These are phyloP conservation scores for Entosphenus tridentatus DNA, from an alignment of 2,113 vertebrate species.

Conservation along the genomic window DNA sequence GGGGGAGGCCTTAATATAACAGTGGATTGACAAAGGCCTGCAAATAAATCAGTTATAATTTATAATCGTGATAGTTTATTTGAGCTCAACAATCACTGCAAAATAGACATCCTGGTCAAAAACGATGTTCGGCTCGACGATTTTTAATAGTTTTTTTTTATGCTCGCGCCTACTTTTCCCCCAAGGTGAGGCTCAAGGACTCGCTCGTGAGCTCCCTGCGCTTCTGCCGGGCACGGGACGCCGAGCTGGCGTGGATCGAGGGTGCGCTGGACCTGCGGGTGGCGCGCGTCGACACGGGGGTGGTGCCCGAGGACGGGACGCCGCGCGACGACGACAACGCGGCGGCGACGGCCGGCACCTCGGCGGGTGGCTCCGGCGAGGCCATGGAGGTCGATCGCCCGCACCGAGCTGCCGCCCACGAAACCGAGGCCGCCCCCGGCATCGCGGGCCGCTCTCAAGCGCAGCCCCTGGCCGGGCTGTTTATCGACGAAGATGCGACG, in stretches of 20 bases:
- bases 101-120: too few species aligned
- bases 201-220: constrained; percentile 91
- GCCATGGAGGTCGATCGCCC: constrained; percentile 16
- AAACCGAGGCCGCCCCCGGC: too few species aligned
- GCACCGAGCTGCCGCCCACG: too few species aligned
- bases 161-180: background rate
- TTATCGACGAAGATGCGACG: constrained; percentile 70
- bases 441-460: constrained; percentile 25
- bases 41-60: too few species aligned
- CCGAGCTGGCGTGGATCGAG: constrained; percentile 85
- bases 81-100: too few species aligned
- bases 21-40: too few species aligned
- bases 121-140: too few species aligned
- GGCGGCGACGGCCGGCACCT: constrained; percentile 26
- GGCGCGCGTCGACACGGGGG: constrained; percentile 81
- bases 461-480: constrained; percentile 71
- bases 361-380: constrained; percentile 26
- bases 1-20: too few species aligned
- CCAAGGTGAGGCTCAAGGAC: constrained; percentile 81
- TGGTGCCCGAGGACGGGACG: constrained; percentile 68
- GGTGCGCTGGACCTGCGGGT: constrained; percentile 92
- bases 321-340: constrained; percentile 51
- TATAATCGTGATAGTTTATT: too few species aligned
- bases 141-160: too few species aligned
- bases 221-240: constrained; percentile 92